These are phyloP conservation scores for Platorchestia sp. DNA, from an alignment of 1,140 invertebrate species.

Conservation along the genomic window DNA sequence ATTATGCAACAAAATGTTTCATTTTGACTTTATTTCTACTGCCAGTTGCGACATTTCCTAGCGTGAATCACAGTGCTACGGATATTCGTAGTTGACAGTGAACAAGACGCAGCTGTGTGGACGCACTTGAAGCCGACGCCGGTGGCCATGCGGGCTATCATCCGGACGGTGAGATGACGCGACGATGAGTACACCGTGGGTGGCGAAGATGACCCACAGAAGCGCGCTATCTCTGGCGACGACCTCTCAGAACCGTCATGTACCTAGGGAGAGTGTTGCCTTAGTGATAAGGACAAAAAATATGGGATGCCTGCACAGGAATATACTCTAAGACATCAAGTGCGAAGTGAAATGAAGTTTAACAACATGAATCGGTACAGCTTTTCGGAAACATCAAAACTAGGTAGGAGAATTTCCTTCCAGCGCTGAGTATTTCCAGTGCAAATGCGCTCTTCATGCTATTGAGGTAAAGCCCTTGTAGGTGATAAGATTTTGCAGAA, in stretches of 20 bases:
- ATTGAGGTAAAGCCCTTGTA: too few species aligned
- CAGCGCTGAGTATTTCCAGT: too few species aligned
- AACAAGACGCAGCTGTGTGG: neutral
- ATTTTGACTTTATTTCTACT: neutral
- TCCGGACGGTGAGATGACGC: conserved; percentile 58
- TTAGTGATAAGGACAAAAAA: neutral
- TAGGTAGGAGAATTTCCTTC: too few species aligned
- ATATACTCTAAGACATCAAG: too few species aligned
- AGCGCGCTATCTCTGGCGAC: conserved; percentile 54
- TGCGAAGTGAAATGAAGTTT: neutral
- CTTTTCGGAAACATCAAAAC: neutral
- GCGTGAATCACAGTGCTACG: neutral
- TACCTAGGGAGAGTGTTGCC: conserved; percentile 21
- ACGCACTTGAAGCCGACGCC: conserved; percentile 61
- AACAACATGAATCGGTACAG: neutral
- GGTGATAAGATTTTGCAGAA: too few species aligned
- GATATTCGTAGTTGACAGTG: neutral
- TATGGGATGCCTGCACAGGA: too few species aligned
- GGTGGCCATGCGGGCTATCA: conserved; percentile 51
- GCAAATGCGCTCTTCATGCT: too few species aligned
- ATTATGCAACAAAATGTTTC: too few species aligned
- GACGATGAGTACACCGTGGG: conserved; percentile 57
- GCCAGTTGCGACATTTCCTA: neutral
- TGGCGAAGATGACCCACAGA: conserved; percentile 59
- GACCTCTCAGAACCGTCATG: conserved; percentile 50